Base-by-base conservation (phyloP, 2,888 invertebrate species). In the Chymomyza procnemis region DNA sequence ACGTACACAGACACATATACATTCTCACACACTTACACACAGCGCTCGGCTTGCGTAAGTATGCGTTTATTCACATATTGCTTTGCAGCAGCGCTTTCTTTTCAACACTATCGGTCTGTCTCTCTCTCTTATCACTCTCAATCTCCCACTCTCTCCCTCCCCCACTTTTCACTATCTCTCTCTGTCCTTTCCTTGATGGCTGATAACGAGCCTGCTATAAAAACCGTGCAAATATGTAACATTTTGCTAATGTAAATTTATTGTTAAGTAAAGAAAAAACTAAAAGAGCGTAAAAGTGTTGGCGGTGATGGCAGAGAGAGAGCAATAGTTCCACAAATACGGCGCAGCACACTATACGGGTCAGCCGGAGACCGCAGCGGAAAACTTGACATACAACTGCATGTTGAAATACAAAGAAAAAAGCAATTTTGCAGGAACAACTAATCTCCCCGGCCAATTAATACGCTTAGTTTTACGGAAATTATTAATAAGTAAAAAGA, bases 221-320 rank as follows among this genome's bases (percentile, higher is more conserved):
- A 81, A 77, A 84, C 85, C 67, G 78, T 82, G 87, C 81, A 88
- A 89, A 89, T 89, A 88, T 88, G 87, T 83, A 81, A 82, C 79
- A 77, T 85, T 83, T 81, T 75, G 76, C 81, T 89, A 89, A 89
- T 89, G 88, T 89, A 86, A 89, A 89, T 89, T 89, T 89, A 89
- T 89, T 86, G 90, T 89, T 84, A 73, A 75, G 73, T 73, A 73
- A 74, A 66, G 62, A 41, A 57, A 61, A 26, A 26, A 26, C 26
- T 26, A 26, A 26, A n/a, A 67, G 50, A 66, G 66, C 50, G 21
- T 55, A 46, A n/a, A 30, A 18, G 72, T 69, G 72, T 71, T 71
- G 74, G 81, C 74, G 77, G 75, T 70, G 73, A 70, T 55, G 70
- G 79, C 64, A 65, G 67, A 65, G n/a, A 52, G 9, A 30, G 50